phyloP scores from a whole-genome alignment of 2,797 vertebrate genomes.

The Cossypha caffra region DNA sequence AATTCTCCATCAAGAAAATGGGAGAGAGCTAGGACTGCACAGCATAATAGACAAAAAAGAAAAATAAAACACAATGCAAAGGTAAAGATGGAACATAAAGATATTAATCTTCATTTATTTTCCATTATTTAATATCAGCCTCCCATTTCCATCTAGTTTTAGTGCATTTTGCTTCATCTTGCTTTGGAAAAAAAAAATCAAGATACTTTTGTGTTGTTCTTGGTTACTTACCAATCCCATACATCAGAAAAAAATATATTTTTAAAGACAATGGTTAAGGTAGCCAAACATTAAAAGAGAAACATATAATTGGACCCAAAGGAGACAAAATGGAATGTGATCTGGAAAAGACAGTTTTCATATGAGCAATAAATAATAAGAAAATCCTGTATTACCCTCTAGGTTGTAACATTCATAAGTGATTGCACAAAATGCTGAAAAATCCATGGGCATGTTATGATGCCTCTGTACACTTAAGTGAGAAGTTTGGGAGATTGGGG shows the following conservation, averaged over 20 bases:
- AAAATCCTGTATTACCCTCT: not conserved
- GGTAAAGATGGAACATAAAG: not conserved
- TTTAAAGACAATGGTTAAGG: not conserved
- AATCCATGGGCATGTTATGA: not conserved
- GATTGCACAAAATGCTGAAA: not conserved
- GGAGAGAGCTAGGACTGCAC: not conserved
- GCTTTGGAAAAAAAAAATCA: not conserved
- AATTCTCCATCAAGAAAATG: not conserved
- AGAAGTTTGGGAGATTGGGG: not conserved
- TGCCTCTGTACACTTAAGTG: not conserved
- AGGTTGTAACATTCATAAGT: not conserved
- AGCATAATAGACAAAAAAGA: not conserved
- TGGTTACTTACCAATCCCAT: not conserved
- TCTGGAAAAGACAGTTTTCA: not conserved
- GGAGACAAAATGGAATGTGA: not conserved
- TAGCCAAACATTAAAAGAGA: not conserved
- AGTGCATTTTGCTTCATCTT: not conserved
- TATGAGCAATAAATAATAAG: not conserved
- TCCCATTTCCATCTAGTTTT: not conserved
- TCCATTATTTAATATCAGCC: not conserved
- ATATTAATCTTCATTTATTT: not conserved
- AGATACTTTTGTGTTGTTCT: not conserved
- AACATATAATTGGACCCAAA: not conserved
- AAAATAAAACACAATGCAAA: not conserved
- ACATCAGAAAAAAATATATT: not conserved